Base-by-base conservation (phyloP, 2,888 invertebrate genomes). In the Lasioglossum oenotherae region DNA sequence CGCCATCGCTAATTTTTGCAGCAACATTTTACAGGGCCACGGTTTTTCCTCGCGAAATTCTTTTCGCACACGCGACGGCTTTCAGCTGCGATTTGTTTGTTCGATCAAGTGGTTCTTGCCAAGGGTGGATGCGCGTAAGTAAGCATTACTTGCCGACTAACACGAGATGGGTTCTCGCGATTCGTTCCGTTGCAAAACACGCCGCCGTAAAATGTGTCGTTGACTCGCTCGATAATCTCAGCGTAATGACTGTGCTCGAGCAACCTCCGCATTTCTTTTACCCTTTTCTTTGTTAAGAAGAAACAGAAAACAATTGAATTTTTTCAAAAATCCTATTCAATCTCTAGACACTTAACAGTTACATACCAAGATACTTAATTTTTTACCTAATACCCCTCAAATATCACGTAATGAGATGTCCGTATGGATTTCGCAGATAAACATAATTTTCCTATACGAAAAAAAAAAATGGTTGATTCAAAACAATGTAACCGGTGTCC, bases 401-500 rank as follows among this genome's bases (percentile, higher is more conserved):
- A 49, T 49, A 19, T 46, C 19, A 5, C 19, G 16, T 49, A 49
- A 49, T 23, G 19, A 49, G 49, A 49, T 49, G 49, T 49, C 19
- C 2, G 19, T 49, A 19, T 4, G 6, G 19, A 6, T 19, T 49
- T 49, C 19, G 5, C 6, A 23, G 8, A 23, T 23, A 8, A 53
- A 23, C 23, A 23, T 53, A 23, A 49, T 23, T 23, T 46, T 49
- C 2, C 0, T 23, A 8, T 23, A 49, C 6, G 49, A 49, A 53
- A 53, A 53, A 53, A 53, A 53, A 53, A 49, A 53, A 49, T 19
- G 6, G 19, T 49, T 49, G 19, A 19, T 19, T 49, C 49, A 49
- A 23, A 49, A 6, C 6, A 19, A 49, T 49, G 49, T 49, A 53
- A 80, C 78, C 38, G 23, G 35, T 6, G 74, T 75, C 80, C 84